Evolutionary conservation across 2,888 invertebrate species (phyloP).

Genomic region (Heliconius ismenius): DNA sequence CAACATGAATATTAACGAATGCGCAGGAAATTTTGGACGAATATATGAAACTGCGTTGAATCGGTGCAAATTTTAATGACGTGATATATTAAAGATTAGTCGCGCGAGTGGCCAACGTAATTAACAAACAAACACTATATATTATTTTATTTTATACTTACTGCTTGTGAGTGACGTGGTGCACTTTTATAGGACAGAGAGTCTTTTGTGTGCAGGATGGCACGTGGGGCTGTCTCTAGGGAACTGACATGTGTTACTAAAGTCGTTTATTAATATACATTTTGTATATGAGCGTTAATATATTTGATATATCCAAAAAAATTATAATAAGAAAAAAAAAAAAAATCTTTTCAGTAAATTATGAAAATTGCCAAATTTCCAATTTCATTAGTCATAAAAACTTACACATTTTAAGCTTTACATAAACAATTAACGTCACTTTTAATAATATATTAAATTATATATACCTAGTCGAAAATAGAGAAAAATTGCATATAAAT

Average conservation of each 20-base stretch:
- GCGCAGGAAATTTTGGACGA: background rate
- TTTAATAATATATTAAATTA: background rate
- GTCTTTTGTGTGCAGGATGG: conserved; percentile 39
- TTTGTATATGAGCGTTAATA: background rate
- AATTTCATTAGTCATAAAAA: too few relatives aligned
- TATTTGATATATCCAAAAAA: background rate
- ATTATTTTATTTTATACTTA: background rate
- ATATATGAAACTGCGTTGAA: conserved; percentile 13
- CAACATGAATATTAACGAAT: conserved; percentile 16
- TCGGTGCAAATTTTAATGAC: conserved; percentile 22
- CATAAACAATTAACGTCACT: background rate
- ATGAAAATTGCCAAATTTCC: too few relatives aligned
- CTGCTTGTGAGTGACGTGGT: conserved; percentile 43
- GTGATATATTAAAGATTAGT: conserved; percentile 17
- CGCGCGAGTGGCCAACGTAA: conserved; percentile 14
- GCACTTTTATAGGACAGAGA: conserved; percentile 9
- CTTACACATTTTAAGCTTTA: too few relatives aligned
- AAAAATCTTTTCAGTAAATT: too few relatives aligned
- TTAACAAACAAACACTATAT: conserved; percentile 17
- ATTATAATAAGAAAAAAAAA: too few relatives aligned
- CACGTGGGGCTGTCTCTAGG: conserved; percentile 51
- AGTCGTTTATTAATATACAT: background rate
- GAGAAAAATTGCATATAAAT: background rate
- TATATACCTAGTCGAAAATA: background rate
- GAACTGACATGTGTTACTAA: conserved; percentile 51